Percentiles rank a stretch among this genome's conserved stretches.
Evolutionary conservation across 2,797 vertebrate species (phyloP).

Genomic region (Malurus splendens): DNA sequence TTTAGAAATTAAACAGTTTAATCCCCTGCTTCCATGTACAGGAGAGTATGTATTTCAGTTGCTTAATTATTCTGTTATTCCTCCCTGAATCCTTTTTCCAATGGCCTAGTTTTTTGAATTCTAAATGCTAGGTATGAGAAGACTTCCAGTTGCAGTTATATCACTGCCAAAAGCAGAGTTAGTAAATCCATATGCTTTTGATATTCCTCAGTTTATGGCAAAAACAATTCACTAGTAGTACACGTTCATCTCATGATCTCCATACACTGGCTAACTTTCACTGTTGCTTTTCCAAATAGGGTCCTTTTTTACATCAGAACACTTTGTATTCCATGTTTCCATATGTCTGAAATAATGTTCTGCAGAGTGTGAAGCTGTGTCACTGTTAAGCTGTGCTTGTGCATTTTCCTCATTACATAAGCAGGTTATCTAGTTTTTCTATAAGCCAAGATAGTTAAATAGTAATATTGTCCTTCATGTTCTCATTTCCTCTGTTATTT

Average conservation of each 20-base stretch:
- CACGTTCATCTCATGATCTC: neutral
- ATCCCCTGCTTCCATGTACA: neutral
- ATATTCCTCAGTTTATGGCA: neutral
- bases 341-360: neutral
- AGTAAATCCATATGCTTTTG: neutral
- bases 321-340: neutral
- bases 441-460: neutral
- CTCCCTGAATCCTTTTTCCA: neutral
- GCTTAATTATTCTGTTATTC: neutral
- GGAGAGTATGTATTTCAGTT: neutral
- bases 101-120: neutral
- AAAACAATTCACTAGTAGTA: neutral
- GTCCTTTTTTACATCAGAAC: neutral
- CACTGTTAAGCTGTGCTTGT: neutral
- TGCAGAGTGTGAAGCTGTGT: neutral
- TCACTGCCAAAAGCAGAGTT: neutral
- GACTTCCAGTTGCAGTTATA: neutral
- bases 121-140: neutral
- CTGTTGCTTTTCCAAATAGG: neutral
- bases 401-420: neutral
- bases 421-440: neutral
- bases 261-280: neutral
- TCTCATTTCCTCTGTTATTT: neutral
- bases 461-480: neutral
- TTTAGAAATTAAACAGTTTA: conserved; percentile 4